Evolutionary conservation across 2,113 vertebrate species (phyloP).

Genomic region (Platanista minor): DNA sequence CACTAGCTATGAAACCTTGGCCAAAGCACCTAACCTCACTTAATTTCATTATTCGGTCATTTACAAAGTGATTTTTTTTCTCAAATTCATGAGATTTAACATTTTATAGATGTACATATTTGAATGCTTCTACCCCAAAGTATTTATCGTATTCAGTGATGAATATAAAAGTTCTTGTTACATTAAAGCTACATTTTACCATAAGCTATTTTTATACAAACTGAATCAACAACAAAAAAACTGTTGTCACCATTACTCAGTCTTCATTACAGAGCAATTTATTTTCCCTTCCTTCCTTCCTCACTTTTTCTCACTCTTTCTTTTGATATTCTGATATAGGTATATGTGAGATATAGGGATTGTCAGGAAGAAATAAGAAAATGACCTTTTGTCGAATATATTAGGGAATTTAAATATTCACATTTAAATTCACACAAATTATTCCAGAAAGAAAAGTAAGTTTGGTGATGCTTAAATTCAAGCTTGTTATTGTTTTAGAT

Average conservation of each 20-base stretch:
- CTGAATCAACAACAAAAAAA: background rate
- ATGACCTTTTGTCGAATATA: background rate
- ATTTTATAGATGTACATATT: background rate
- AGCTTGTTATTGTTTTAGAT: background rate
- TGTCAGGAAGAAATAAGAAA: background rate
- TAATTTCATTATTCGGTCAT: background rate
- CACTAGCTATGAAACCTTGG: background rate
- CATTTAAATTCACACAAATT: background rate
- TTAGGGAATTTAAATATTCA: background rate
- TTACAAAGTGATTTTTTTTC: background rate
- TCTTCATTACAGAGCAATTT: background rate
- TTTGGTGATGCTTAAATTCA: slow-evolving; percentile 7
- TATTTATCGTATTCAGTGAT: slow-evolving; percentile 20
- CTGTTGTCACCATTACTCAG: background rate
- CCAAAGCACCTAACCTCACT: background rate
- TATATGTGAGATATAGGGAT: background rate
- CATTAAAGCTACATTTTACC: slow-evolving; percentile 10
- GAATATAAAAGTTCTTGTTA: slow-evolving; percentile 4
- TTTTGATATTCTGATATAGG: background rate
- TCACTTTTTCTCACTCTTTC: background rate
- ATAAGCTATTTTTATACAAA: slow-evolving; percentile 9
- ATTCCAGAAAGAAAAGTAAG: background rate
- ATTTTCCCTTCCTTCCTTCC: background rate
- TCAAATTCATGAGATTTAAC: background rate
- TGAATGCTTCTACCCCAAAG: background rate